Evolutionary conservation across 2,797 vertebrate species (phyloP).

Genomic region (Muraenolepis orangiensis): DNA sequence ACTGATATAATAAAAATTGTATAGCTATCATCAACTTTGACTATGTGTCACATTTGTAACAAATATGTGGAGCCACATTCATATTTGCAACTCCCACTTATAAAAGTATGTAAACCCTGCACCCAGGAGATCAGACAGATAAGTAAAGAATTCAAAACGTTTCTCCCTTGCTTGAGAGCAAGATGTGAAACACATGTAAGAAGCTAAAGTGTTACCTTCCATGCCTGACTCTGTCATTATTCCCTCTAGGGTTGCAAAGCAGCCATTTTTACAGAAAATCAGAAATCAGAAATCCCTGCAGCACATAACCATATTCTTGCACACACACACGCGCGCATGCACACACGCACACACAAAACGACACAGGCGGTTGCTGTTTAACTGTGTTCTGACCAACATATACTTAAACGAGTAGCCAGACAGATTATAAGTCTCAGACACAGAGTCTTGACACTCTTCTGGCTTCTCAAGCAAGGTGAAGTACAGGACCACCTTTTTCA

Average conservation of each 20-base stretch:
- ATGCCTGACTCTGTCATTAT: constrained; percentile 27
- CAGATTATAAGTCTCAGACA: constrained; percentile 11
- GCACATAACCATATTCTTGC: constrained; percentile 2
- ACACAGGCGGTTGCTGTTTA: constrained; percentile 2
- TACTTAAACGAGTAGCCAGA: constrained; percentile 19
- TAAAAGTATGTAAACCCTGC: background rate
- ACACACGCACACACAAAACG: constrained; percentile 5
- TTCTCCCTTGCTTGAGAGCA: constrained; percentile 32
- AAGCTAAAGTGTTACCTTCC: constrained; percentile 19
- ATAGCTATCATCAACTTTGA: background rate
- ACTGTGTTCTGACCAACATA: constrained; percentile 16
- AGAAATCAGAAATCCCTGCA: background rate
- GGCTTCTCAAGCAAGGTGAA: background rate
- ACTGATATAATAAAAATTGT: too few relatives aligned
- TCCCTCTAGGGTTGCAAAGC: constrained; percentile 11
- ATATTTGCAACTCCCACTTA: background rate
- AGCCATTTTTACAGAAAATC: constrained; percentile 16
- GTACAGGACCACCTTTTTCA: background rate
- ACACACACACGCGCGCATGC: constrained; percentile 6
- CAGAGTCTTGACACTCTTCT: background rate
- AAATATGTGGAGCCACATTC: background rate
- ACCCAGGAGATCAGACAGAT: constrained; percentile 11
- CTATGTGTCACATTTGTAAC: background rate
- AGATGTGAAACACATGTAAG: constrained; percentile 25
- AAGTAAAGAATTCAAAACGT: constrained; percentile 36